Percentiles rank a stretch among this genome's conserved stretches.
Evolutionary conservation across 2,113 vertebrate genomes (phyloP).

Genomic region (Miniopterus natalensis): DNA sequence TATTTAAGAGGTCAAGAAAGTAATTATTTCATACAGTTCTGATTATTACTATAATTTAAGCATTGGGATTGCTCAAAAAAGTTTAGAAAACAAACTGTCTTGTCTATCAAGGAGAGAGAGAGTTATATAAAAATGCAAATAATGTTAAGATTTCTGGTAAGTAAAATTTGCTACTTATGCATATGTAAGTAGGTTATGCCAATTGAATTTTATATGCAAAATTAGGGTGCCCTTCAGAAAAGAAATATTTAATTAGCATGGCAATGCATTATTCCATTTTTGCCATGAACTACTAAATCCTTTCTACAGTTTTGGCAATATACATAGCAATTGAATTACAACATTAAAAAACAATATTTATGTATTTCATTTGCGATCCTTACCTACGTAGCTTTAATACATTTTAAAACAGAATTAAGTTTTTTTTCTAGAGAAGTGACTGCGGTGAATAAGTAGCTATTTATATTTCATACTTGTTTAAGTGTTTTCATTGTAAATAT

Average conservation of each 20-base stretch:
- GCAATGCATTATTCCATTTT: slow-evolving; percentile 44
- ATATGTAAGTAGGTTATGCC: background rate
- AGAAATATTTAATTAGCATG: slow-evolving; percentile 67
- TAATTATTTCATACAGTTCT: background rate
- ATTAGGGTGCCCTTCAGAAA: slow-evolving; percentile 58
- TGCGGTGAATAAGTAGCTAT: slow-evolving; percentile 52
- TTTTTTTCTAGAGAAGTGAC: slow-evolving; percentile 18
- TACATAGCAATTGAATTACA: background rate
- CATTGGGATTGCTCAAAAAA: background rate
- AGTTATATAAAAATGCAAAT: slow-evolving; percentile 5
- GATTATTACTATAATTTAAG: background rate
- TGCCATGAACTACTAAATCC: background rate
- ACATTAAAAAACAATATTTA: slow-evolving; percentile 47
- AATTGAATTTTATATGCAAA: slow-evolving; percentile 71
- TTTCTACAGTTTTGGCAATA: slow-evolving; percentile 58
- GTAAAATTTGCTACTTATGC: slow-evolving; percentile 50
- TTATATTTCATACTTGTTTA: slow-evolving; percentile 37
- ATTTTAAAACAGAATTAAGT: slow-evolving; percentile 58
- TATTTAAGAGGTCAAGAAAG: background rate
- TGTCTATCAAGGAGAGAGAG: background rate
- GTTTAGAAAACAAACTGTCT: background rate
- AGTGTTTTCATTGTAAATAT: background rate
- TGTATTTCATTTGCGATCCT: slow-evolving; percentile 22
- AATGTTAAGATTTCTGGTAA: slow-evolving; percentile 61
- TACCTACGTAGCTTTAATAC: slow-evolving; percentile 41